phyloP scores from a whole-genome alignment of 2,113 vertebrate genomes.

The Camelus dromedarius region DNA sequence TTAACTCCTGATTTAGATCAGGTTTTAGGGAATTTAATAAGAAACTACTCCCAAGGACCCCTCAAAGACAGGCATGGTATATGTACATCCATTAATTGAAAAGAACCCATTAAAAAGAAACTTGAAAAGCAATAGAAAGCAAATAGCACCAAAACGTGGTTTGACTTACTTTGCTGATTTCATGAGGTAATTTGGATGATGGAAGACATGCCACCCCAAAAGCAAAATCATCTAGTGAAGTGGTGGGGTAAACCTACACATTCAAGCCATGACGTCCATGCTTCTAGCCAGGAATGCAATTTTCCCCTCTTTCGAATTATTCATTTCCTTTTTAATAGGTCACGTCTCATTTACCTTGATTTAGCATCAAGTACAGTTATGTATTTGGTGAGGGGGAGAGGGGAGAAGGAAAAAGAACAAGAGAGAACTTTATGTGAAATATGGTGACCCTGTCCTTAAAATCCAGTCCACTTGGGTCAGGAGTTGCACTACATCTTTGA shows the following conservation, averaged over 20 bases:
- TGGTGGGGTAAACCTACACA: slow-evolving; percentile 49
- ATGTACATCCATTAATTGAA: slow-evolving; percentile 55
- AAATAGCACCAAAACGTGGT: slow-evolving; percentile 54
- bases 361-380: slow-evolving; percentile 75
- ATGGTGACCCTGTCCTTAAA: slow-evolving; percentile 20
- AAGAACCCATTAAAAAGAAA: slow-evolving; percentile 54
- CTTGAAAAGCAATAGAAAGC: slow-evolving; percentile 52
- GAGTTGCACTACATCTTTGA: not conserved
- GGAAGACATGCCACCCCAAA: slow-evolving; percentile 75
- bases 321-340: slow-evolving; percentile 84
- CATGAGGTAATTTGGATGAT: slow-evolving; percentile 70
- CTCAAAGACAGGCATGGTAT: not conserved
- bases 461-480: not conserved
- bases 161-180: slow-evolving; percentile 65
- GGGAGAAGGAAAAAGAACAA: not conserved
- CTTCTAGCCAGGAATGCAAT: slow-evolving; percentile 68
- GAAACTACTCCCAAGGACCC: slow-evolving; percentile 15
- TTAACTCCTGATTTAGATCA: slow-evolving; percentile 55
- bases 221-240: slow-evolving; percentile 40
- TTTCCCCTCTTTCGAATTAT: slow-evolving; percentile 71
- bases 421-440: slow-evolving; percentile 53
- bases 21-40: slow-evolving; percentile 59
- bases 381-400: slow-evolving; percentile 3
- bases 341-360: slow-evolving; percentile 83
- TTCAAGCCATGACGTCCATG: slow-evolving; percentile 16